A percentile compares a stretch with the other conserved stretches of the same genome.
phyloP scores from a whole-genome alignment of 2,888 invertebrate genomes.

The Bimastos eiseni region DNA sequence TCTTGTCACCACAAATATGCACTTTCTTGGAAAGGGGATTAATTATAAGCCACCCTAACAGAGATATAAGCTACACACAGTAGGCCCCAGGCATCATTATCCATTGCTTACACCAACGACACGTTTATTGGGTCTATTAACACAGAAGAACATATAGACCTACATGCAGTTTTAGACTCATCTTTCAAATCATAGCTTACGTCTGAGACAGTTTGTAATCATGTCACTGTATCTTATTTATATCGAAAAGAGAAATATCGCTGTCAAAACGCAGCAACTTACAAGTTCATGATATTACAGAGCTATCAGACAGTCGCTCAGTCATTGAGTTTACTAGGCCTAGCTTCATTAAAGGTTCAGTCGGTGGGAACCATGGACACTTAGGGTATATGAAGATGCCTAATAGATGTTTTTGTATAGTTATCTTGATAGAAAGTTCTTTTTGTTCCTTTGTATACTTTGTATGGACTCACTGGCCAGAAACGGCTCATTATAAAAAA shows the following conservation, averaged over 20 bases:
- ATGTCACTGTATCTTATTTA: too few relatives aligned
- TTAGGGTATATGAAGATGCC: too few relatives aligned
- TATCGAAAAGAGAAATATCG: too few relatives aligned
- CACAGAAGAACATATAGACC: background rate
- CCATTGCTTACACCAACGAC: background rate
- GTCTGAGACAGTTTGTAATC: background rate
- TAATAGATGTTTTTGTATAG: too few relatives aligned
- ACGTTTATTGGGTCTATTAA: background rate
- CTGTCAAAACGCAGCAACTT: too few relatives aligned
- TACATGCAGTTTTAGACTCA: background rate
- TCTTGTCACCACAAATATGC: background rate
- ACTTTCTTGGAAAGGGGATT: background rate
- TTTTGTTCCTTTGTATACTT: background rate
- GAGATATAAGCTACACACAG: too few relatives aligned
- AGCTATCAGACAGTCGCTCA: too few relatives aligned
- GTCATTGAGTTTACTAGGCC: too few relatives aligned
- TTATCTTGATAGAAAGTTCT: too few relatives aligned
- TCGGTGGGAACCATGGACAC: too few relatives aligned
- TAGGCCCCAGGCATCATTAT: background rate
- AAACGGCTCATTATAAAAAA: background rate
- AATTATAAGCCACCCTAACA: background rate
- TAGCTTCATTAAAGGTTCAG: too few relatives aligned
- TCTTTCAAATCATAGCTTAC: background rate
- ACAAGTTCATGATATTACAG: too few relatives aligned
- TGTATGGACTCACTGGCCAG: background rate